A percentile compares a stretch with the other conserved stretches of the same genome.
phyloP scores from a whole-genome alignment of 2,888 invertebrate genomes.

The Suillia variegata region DNA sequence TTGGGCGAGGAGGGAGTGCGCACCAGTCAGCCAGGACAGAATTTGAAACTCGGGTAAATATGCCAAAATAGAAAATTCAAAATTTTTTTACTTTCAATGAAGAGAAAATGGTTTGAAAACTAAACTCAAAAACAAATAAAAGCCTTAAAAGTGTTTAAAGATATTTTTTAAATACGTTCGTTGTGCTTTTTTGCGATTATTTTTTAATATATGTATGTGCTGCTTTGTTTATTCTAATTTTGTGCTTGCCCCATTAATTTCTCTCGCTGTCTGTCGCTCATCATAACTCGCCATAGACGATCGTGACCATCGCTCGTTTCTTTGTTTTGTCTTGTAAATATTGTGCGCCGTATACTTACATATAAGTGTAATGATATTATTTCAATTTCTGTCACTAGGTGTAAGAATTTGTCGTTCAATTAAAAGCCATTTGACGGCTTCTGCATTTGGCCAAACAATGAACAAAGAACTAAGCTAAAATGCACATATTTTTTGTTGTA shows the following conservation, averaged over 20 bases:
- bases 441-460: too few species aligned
- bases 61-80: slow-evolving; percentile 30
- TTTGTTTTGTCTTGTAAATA: not conserved
- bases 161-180: slow-evolving; percentile 5
- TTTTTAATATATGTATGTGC: not conserved
- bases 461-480: slow-evolving; percentile 9
- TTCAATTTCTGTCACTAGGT: too few species aligned
- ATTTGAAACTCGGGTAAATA: slow-evolving; percentile 96
- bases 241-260: not conserved
- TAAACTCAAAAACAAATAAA: slow-evolving; percentile 42
- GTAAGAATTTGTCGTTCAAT: too few species aligned
- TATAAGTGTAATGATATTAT: too few species aligned
- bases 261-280: not conserved
- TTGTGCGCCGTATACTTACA: too few species aligned
- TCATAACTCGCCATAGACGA: too few species aligned
- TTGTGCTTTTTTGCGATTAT: slow-evolving; percentile 23
- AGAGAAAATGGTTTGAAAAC: slow-evolving; percentile 44
- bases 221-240: not conserved
- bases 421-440: too few species aligned
- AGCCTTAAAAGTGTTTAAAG: too few species aligned
- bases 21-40: slow-evolving; percentile 79
- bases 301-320: not conserved
- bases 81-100: too few species aligned
- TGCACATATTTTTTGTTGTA: slow-evolving; percentile 28
- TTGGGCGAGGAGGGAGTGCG: slow-evolving; percentile 96